A percentile compares a stretch with the other conserved stretches of the same genome.
These are phyloP conservation scores for Pangasius sanitwongsei DNA, from an alignment of 2,797 vertebrate species.

Conservation along the genomic window DNA sequence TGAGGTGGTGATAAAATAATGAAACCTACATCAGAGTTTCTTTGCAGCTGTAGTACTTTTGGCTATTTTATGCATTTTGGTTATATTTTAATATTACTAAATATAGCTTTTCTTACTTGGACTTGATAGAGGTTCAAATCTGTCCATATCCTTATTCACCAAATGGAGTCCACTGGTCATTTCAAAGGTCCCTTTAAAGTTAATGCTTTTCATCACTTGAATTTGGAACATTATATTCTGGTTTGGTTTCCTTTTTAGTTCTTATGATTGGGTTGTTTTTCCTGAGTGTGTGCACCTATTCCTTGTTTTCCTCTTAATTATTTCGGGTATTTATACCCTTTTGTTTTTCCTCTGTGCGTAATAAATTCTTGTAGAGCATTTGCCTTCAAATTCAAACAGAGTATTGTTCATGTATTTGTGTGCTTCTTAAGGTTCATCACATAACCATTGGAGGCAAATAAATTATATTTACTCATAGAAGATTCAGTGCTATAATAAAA, in stretches of 20 bases:
- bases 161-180: background rate
- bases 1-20: background rate
- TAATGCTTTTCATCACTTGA: background rate
- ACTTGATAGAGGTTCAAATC: background rate
- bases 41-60: background rate
- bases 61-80: background rate
- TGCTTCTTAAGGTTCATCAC: background rate
- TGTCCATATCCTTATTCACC: background rate
- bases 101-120: background rate
- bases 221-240: background rate
- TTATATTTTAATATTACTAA: background rate
- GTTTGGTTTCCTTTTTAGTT: background rate
- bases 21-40: background rate
- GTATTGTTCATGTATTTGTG: background rate
- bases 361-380: background rate
- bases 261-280: background rate
- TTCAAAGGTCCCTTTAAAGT: background rate
- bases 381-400: background rate
- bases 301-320: background rate
- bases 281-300: background rate
- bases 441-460: background rate
- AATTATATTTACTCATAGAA: no score
- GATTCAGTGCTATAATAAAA: background rate
- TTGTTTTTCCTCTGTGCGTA: background rate
- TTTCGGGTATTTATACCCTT: background rate